A percentile compares a stretch with the other conserved stretches of the same genome.
Evolutionary conservation across 1,140 invertebrate genomes (phyloP).

Genomic region (Danaus melanippus): DNA sequence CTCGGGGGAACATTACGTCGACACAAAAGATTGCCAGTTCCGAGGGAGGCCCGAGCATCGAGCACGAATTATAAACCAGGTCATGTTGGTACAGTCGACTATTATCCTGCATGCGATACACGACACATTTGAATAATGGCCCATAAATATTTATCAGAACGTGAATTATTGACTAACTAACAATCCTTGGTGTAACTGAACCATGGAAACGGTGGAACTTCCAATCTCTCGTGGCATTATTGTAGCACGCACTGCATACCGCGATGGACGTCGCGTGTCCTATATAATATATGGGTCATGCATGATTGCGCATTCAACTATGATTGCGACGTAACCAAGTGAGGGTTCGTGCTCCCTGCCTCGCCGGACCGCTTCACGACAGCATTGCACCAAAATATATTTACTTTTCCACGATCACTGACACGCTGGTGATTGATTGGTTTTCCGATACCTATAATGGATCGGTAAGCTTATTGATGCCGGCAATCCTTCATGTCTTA

Average conservation of each 20-base stretch:
- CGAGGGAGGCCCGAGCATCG: slow-evolving; percentile 12
- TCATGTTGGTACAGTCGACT: slow-evolving; percentile 6
- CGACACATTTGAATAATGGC: too few relatives aligned
- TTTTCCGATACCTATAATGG: too few relatives aligned
- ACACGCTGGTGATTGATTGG: too few relatives aligned
- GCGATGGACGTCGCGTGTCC: slow-evolving; percentile 5
- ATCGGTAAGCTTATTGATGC: too few relatives aligned
- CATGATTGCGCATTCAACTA: slow-evolving; percentile 21
- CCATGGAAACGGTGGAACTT: not conserved
- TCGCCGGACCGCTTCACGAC: slow-evolving; percentile 7
- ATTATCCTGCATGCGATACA: too few relatives aligned
- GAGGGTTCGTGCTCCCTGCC: slow-evolving; percentile 2
- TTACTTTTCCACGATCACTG: too few relatives aligned
- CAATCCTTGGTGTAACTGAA: too few relatives aligned
- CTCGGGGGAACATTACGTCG: slow-evolving; percentile 16
- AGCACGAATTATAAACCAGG: slow-evolving; percentile 16
- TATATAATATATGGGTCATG: slow-evolving; percentile 19
- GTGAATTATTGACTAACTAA: too few relatives aligned
- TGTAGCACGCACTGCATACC: not conserved
- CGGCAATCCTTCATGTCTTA: too few relatives aligned
- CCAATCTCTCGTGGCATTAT: too few relatives aligned
- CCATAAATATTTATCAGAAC: too few relatives aligned
- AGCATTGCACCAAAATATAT: slow-evolving; percentile 13
- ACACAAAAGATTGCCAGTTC: slow-evolving; percentile 20
- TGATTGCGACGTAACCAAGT: slow-evolving; percentile 9